Conservation (phyloP, 1,140 invertebrate species). For the Zaprionus lachaisei region DNA sequence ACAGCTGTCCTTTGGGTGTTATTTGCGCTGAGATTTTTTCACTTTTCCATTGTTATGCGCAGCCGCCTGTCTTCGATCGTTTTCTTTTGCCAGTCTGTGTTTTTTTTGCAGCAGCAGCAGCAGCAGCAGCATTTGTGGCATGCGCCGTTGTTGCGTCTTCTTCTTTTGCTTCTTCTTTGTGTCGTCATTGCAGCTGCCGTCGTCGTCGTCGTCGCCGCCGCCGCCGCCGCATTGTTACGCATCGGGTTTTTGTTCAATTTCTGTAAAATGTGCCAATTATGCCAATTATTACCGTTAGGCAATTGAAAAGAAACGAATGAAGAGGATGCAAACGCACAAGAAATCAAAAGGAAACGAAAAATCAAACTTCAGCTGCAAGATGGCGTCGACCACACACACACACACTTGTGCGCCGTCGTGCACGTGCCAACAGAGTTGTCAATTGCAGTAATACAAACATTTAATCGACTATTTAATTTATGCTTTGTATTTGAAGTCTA, state of each 20-base stretch:
- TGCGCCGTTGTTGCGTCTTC: slow-evolving; percentile 44
- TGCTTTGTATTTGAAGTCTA: background rate
- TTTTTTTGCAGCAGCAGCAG: slow-evolving; percentile 41
- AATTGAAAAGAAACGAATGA: slow-evolving; percentile 27
- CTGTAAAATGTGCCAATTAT: slow-evolving; percentile 69
- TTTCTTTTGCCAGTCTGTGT: slow-evolving; percentile 20
- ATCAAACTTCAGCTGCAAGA: slow-evolving; percentile 27
- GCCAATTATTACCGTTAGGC: slow-evolving; percentile 53
- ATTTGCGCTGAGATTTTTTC: slow-evolving; percentile 65
- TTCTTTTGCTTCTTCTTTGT: slow-evolving; percentile 44
- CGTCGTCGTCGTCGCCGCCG: slow-evolving; percentile 37
- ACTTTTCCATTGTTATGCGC: slow-evolving; percentile 61
- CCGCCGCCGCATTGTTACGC: slow-evolving; percentile 49
- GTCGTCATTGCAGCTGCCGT: slow-evolving; percentile 40
- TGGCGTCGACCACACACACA: slow-evolving; percentile 1
- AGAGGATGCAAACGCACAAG: background rate
- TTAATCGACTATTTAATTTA: no score
- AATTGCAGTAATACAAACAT: background rate
- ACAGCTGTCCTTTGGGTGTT: slow-evolving; percentile 75
- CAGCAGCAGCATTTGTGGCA: slow-evolving; percentile 51
- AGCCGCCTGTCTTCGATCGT: slow-evolving; percentile 45
- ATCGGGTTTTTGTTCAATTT: slow-evolving; percentile 44
- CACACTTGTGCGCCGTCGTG: background rate
- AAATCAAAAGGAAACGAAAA: background rate
- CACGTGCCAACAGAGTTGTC: background rate